These are phyloP conservation scores for Etheostoma nigrum DNA, from an alignment of 2,797 vertebrate genomes.

Conservation along the genomic window DNA sequence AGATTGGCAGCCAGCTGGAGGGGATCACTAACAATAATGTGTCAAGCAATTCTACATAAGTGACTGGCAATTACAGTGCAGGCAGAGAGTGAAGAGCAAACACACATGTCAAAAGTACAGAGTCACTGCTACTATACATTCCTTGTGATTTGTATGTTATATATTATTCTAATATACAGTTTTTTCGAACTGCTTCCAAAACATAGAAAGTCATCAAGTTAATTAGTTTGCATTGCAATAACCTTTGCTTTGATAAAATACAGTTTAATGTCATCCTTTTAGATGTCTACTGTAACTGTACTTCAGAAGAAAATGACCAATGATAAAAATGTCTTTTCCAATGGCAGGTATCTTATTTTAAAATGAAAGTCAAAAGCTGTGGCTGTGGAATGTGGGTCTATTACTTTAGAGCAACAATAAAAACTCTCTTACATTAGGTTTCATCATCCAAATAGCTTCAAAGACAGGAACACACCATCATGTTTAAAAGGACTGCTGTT, in stretches of 20 bases:
- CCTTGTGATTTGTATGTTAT: background rate
- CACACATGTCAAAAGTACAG: slow-evolving; percentile 12
- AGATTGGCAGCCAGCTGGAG: slow-evolving; percentile 59
- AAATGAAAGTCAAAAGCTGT: slow-evolving; percentile 42
- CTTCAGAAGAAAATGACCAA: slow-evolving; percentile 8
- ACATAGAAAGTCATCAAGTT: background rate
- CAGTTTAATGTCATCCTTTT: background rate
- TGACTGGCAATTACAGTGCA: slow-evolving; percentile 32
- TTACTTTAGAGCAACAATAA: slow-evolving; percentile 23
- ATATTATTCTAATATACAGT: background rate
- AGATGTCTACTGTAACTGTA: background rate
- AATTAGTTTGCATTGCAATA: slow-evolving; percentile 3
- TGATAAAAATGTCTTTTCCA: slow-evolving; percentile 38
- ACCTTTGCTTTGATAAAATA: background rate
- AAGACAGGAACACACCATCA: slow-evolving; percentile 36
- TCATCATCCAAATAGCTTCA: slow-evolving; percentile 50
- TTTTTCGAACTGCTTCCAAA: background rate
- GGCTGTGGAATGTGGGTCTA: slow-evolving; percentile 4
- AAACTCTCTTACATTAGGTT: slow-evolving; percentile 45
- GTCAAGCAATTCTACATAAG: slow-evolving; percentile 37
- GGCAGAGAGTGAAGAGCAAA: slow-evolving; percentile 24
- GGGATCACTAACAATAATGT: slow-evolving; percentile 54
- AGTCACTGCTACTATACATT: slow-evolving; percentile 3
- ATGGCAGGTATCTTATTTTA: slow-evolving; percentile 33
- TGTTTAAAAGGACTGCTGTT: slow-evolving; percentile 38